Conservation (phyloP, 2,888 invertebrate species). For the Tetragonula carbonaria region DNA sequence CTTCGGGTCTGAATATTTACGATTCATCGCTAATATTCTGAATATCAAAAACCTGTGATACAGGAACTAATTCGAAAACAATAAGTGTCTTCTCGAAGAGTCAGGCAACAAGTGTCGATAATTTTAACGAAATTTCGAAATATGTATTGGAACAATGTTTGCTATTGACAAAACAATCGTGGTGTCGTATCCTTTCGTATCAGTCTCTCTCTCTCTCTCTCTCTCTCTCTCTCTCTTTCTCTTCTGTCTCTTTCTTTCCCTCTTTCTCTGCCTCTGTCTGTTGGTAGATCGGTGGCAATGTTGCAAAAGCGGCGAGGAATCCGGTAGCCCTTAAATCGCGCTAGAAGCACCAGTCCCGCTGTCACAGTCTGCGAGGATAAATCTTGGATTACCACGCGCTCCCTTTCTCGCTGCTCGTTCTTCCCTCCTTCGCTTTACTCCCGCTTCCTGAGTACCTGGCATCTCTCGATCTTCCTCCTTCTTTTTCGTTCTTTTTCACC, state of each 20-base stretch:
- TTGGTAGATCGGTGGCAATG: conserved; percentile 43
- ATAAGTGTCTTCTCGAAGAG: too few species aligned
- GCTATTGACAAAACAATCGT: not conserved
- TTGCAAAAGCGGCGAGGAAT: conserved; percentile 53
- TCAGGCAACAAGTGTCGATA: too few species aligned
- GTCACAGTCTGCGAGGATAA: conserved; percentile 80
- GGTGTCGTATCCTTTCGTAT: not conserved
- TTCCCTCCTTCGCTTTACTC: conserved; percentile 49
- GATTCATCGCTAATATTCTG: too few species aligned
- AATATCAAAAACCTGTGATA: too few species aligned
- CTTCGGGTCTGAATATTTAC: too few species aligned
- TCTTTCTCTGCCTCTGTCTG: not conserved
- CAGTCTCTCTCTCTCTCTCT: not conserved
- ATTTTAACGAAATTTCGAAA: too few species aligned
- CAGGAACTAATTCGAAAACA: too few species aligned
- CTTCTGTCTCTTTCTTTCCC: not conserved
- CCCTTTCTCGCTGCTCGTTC: conserved; percentile 61
- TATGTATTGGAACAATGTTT: too few species aligned
- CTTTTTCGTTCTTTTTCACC: conserved; percentile 33
- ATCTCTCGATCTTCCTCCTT: conserved; percentile 57
- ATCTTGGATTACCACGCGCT: conserved; percentile 81
- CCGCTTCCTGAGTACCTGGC: conserved; percentile 64
- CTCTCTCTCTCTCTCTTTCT: too few species aligned
- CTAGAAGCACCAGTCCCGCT: conserved; percentile 67
- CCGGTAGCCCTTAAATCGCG: conserved; percentile 72